Base-by-base conservation (phyloP, 2,797 vertebrate species). In the Peromyscus nudipes region DNA sequence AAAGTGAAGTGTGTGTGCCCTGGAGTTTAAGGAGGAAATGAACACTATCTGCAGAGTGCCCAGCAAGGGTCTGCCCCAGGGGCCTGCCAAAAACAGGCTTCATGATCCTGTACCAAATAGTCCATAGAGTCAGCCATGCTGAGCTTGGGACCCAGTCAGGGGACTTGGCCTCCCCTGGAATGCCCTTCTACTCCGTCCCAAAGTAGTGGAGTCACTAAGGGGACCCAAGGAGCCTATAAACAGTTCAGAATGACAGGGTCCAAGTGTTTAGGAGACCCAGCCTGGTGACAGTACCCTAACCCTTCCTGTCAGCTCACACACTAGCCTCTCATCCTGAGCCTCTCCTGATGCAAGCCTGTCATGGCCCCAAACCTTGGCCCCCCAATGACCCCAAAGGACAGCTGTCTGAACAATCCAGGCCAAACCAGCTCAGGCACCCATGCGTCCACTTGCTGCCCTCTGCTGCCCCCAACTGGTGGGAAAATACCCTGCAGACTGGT, bases 391-490 rank as follows among this genome's bases (percentile, higher is more conserved):
- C 80, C 27, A 9, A 79, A 1, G 27, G 37, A 73, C 46, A 60
- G 49, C 60, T 89, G 62, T 92, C 91, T 73, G 76, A 90, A n/a
- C 52, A 60, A 67, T 40, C 14, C 19, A 43, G 31, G 21, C 40
- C 57, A 17, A 17, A 71, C 34, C 43, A 11, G 40, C 49, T 75
- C 52, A 80, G 89, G 27, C 64, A 21, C n/a, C 9, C 2, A 8
- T 1, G 49, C 76, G 4, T n/a, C 88, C 64, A 96, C 96, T 96
- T 1, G 27, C 95, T 97, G 95, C 98, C 93, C 95, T 98, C 97
- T 98, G 97, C 98, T 98, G 98, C 98, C 98, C 97, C 96, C 98
- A 86, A 12, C 96, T 97, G 98, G 97, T 57, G 4, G 76, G 94
- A 98, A 93, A 55, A 0, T 0, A 19, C 57, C 27, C 88, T 96